Percentiles rank a stretch among this genome's conserved stretches.
Conservation (phyloP, 2,113 vertebrate genomes). For the Galemys pyrenaicus region DNA sequence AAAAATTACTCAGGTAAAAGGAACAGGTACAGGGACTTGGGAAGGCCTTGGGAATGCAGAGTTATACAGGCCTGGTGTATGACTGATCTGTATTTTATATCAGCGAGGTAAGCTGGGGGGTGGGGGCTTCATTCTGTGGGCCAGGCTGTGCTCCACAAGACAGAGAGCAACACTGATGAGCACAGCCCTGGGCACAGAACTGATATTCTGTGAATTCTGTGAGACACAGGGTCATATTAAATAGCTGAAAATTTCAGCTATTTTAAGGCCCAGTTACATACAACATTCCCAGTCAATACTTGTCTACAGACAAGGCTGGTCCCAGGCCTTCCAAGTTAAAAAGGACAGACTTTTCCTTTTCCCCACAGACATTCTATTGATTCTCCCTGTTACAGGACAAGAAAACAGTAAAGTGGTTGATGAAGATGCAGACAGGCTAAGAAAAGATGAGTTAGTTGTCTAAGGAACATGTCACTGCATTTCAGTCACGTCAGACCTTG, state of each 20-base stretch:
- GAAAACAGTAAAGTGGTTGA: not conserved
- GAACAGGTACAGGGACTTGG: not conserved
- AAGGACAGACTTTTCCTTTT: not conserved
- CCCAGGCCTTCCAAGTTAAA: not conserved
- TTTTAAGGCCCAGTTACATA: not conserved
- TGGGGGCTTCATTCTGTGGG: not conserved
- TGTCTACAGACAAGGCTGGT: not conserved
- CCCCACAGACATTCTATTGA: not conserved
- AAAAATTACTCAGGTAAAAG: not conserved
- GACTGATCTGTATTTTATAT: not conserved
- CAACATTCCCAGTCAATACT: not conserved
- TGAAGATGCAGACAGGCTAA: not conserved
- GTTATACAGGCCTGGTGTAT: not conserved
- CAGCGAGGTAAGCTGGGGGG: not conserved
- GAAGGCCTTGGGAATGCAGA: not conserved
- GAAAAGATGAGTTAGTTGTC: not conserved
- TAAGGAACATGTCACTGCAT: not conserved
- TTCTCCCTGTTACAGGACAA: conserved; percentile 14
- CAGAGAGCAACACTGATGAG: not conserved
- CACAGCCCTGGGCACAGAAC: not conserved
- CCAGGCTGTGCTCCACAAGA: not conserved
- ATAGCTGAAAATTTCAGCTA: not conserved
- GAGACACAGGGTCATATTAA: not conserved
- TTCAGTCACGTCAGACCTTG: not conserved
- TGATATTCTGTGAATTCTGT: too few relatives aligned